Evolutionary conservation across 2,888 invertebrate genomes (phyloP).

Genomic region (Drosophila colorata): DNA sequence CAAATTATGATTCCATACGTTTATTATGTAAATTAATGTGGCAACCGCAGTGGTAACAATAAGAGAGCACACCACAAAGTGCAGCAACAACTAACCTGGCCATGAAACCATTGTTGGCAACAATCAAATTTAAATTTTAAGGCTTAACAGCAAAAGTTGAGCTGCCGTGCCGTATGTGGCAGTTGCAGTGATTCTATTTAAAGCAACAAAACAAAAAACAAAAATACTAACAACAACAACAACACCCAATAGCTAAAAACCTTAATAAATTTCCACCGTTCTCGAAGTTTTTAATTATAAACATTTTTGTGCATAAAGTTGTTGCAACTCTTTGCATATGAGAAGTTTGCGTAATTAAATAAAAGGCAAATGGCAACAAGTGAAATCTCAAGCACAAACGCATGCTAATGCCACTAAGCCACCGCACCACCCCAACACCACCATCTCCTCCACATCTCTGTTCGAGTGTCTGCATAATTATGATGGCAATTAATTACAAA

Average conservation of each 20-base stretch:
- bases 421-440: neutral
- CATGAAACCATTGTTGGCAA: conserved; percentile 66
- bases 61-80: conserved; percentile 4
- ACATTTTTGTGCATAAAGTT: conserved; percentile 41
- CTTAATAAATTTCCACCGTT: conserved; percentile 21
- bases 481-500: conserved; percentile 69
- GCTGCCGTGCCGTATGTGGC: conserved; percentile 23
- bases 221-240: neutral
- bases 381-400: conserved; percentile 39
- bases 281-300: conserved; percentile 52
- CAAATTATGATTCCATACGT: conserved; percentile 20
- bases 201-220: neutral
- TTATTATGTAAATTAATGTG: conserved; percentile 61
- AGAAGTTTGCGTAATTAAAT: conserved; percentile 52
- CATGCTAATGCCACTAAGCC: conserved; percentile 16
- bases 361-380: conserved; percentile 44
- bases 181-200: conserved; percentile 11
- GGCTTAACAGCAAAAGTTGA: conserved; percentile 27
- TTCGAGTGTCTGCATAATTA: conserved; percentile 54
- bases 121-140: conserved; percentile 61
- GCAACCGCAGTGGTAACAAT: conserved; percentile 31
- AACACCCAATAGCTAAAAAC: conserved; percentile 42
- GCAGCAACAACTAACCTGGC: conserved; percentile 39
- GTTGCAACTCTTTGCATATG: conserved; percentile 44
- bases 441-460: neutral